Conservation (phyloP, 2,797 vertebrate genomes). For the Morus bassanus region DNA sequence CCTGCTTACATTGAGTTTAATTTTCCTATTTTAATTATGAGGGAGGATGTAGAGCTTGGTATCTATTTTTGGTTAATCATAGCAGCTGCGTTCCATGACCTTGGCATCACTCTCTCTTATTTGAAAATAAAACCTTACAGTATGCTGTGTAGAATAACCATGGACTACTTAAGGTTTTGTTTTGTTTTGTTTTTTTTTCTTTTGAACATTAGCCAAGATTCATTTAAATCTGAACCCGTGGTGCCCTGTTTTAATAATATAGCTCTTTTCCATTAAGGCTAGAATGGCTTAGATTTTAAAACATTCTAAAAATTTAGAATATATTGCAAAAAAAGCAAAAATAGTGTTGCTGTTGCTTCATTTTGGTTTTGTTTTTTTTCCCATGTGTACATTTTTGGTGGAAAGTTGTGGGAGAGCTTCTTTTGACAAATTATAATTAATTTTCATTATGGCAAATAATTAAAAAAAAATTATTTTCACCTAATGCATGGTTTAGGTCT, state of each 20-base stretch:
- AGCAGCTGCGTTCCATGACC: slow-evolving; percentile 44
- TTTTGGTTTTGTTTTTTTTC: background rate
- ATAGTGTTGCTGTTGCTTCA: background rate
- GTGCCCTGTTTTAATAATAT: background rate
- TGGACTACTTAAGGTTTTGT: background rate
- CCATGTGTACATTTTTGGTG: background rate
- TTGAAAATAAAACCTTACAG: slow-evolving; percentile 12
- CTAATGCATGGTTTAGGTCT: background rate
- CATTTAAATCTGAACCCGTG: background rate
- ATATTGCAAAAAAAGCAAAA: background rate
- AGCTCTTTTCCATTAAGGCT: background rate
- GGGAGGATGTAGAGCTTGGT: slow-evolving; percentile 29
- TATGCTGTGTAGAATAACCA: background rate
- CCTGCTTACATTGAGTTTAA: background rate
- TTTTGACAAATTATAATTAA: background rate
- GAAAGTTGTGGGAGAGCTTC: background rate
- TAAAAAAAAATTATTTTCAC: background rate
- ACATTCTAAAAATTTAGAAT: background rate
- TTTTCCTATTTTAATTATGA: slow-evolving; percentile 53
- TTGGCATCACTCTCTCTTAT: slow-evolving; percentile 32
- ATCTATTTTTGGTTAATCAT: slow-evolving; percentile 51
- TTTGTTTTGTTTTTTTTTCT: background rate
- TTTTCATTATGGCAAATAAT: background rate
- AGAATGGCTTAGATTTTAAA: background rate
- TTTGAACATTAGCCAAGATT: slow-evolving; percentile 15